Conservation (phyloP, 2,113 vertebrate species). For the Progne subis region DNA sequence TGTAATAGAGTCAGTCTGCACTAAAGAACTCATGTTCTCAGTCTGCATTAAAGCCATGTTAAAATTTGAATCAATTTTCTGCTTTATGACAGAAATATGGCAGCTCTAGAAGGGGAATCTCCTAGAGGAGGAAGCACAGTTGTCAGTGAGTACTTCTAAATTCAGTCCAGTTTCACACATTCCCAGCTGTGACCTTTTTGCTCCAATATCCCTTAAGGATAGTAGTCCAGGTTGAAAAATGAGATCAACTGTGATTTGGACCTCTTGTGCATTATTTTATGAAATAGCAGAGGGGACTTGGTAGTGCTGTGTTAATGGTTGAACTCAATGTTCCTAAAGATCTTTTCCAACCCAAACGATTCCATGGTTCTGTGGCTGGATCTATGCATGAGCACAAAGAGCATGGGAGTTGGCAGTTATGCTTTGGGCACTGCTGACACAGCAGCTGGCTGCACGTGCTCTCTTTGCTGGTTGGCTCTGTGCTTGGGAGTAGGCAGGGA, state of each 20-base stretch:
- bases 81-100: neutral
- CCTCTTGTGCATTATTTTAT: neutral
- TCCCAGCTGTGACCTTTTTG: neutral
- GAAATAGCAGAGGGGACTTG: neutral
- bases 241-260: neutral
- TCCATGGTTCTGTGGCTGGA: neutral
- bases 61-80: neutral
- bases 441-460: fast-evolving
- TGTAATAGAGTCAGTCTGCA: neutral
- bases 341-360: neutral
- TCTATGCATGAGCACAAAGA: neutral
- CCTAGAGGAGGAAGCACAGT: neutral
- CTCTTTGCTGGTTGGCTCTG: neutral
- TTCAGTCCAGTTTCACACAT: neutral
- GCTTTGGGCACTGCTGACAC: neutral
- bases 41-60: neutral
- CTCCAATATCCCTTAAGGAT: neutral
- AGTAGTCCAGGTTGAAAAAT: neutral
- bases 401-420: neutral
- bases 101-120: neutral
- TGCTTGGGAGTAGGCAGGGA: neutral
- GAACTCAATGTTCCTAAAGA: neutral
- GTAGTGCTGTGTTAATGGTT: neutral
- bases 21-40: neutral
- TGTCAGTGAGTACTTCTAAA: neutral